Evolutionary conservation across 2,797 vertebrate genomes (phyloP).

Genomic region (Holocentrus rufus): DNA sequence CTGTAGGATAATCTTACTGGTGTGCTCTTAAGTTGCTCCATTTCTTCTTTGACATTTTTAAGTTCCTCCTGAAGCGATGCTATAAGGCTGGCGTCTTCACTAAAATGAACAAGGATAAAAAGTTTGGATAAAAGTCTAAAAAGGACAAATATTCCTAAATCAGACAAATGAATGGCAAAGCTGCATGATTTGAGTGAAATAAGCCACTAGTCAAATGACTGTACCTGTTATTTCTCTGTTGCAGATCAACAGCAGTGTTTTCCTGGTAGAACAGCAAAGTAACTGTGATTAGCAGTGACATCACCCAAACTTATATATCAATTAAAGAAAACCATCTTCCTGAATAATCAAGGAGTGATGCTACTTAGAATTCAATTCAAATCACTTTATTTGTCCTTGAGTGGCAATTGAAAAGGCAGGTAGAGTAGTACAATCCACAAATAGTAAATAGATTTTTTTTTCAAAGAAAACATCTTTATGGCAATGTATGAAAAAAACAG

Average conservation of each 20-base stretch:
- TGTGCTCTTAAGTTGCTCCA: conserved; percentile 62
- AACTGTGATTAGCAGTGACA: conserved; percentile 23
- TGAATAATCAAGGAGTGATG: conserved; percentile 12
- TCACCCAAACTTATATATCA: not conserved
- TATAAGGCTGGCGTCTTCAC: conserved; percentile 64
- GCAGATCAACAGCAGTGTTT: conserved; percentile 57
- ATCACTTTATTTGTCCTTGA: no score
- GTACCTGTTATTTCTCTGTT: conserved; percentile 71
- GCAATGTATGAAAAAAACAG: conserved; percentile 2
- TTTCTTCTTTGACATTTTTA: conserved; percentile 73
- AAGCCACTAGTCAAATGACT: not conserved
- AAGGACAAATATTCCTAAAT: not conserved
- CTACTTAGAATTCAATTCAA: no score
- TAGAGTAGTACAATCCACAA: no score
- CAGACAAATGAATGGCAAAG: not conserved
- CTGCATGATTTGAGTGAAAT: not conserved
- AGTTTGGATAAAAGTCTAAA: not conserved
- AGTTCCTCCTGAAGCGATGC: conserved; percentile 76
- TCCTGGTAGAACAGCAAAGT: conserved; percentile 57
- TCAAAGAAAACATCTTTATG: not conserved
- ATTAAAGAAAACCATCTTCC: not conserved
- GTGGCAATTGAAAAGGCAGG: no score
- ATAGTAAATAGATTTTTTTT: no score
- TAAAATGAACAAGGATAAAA: conserved; percentile 28
- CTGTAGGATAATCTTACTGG: conserved; percentile 44